Conservation (phyloP, 2,113 vertebrate genomes). For the Peromyscus polionotus region DNA sequence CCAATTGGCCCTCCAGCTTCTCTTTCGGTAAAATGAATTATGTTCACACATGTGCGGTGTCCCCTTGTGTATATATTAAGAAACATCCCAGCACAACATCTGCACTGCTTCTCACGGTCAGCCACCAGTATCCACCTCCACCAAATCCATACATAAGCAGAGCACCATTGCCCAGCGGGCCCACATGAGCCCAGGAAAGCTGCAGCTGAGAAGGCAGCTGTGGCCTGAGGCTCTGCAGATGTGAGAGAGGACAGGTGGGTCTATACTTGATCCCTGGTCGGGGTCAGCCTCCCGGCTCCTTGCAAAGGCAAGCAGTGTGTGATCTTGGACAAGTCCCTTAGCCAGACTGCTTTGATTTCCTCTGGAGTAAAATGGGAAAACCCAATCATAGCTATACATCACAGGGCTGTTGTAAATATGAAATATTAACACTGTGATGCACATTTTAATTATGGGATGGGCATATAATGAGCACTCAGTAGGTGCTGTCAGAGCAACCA, state of each 20-base stretch:
- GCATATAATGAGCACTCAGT: not conserved
- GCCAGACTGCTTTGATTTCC: not conserved
- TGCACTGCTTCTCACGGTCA: not conserved
- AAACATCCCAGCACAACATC: constrained; percentile 12
- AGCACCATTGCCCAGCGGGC: not conserved
- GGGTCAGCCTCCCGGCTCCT: not conserved
- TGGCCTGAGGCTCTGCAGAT: too few species aligned
- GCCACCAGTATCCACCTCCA: not conserved
- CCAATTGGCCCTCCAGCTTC: not conserved
- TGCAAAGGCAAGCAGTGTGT: not conserved
- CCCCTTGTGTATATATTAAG: not conserved
- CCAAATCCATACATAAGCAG: not conserved
- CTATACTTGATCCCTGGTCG: not conserved
- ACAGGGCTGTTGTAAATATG: not conserved
- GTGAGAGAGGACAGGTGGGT: not conserved
- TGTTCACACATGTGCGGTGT: not conserved
- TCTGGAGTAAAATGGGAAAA: constrained; percentile 7
- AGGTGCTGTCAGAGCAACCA: not conserved
- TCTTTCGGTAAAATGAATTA: constrained; percentile 60
- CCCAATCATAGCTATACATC: not conserved
- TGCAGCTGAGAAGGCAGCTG: not conserved
- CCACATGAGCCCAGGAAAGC: not conserved
- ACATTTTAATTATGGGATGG: not conserved
- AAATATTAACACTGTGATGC: constrained; percentile 23
- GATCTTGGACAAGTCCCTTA: not conserved